A percentile compares a stretch with the other conserved stretches of the same genome.
These are phyloP conservation scores for Spea hammondii DNA, from an alignment of 2,797 vertebrate species.

Conservation along the genomic window DNA sequence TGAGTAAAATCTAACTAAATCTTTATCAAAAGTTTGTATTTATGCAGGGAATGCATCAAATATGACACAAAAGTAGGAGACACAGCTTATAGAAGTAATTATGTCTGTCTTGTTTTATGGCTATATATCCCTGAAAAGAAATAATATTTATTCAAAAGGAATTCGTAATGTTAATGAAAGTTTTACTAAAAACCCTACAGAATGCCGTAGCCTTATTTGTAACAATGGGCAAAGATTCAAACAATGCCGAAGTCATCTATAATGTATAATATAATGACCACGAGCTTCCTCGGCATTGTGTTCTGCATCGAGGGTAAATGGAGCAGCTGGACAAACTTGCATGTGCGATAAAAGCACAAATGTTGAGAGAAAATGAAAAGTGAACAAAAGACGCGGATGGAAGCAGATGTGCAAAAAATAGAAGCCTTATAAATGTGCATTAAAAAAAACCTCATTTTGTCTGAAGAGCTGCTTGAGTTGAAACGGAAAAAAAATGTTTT, in stretches of 20 bases:
- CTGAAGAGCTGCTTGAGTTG: conserved; percentile 23
- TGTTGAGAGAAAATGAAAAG: conserved; percentile 31
- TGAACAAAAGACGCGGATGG: conserved; percentile 14
- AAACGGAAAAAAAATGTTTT: conserved; percentile 21
- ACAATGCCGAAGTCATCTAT: neutral
- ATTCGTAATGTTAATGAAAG: no score
- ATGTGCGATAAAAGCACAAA: conserved; percentile 21
- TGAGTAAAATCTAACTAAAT: no score
- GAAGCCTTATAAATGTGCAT: conserved; percentile 31
- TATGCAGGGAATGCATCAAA: no score
- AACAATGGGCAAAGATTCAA: conserved; percentile 28
- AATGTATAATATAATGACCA: conserved; percentile 9
- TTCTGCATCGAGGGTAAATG: neutral
- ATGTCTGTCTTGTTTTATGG: no score
- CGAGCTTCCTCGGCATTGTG: neutral
- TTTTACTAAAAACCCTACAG: no score
- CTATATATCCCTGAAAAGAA: no score
- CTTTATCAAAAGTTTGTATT: no score
- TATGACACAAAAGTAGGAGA: no score
- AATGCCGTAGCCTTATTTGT: conserved; percentile 22
- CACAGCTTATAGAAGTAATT: no score
- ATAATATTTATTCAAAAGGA: no score
- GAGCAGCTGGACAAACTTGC: conserved; percentile 24
- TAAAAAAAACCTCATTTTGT: conserved; percentile 19
- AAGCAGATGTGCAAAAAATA: conserved; percentile 16